Percentiles rank a stretch among this genome's conserved stretches.
Evolutionary conservation across 2,888 invertebrate genomes (phyloP).

Genomic region (Lasioglossum leucozonium): DNA sequence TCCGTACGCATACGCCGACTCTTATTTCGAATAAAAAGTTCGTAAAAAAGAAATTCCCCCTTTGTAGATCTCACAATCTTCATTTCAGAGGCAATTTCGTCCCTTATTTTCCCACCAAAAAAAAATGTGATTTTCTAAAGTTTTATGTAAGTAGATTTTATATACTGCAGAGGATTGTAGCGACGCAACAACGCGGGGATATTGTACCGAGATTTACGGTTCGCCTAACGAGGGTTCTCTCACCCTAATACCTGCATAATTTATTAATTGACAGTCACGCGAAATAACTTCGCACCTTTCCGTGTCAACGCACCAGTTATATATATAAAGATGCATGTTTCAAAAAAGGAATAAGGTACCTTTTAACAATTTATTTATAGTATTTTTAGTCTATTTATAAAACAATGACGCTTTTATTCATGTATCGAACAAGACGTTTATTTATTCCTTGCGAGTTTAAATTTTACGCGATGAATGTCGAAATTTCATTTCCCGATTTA

Average conservation of each 20-base stretch:
- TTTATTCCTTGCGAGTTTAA: not conserved
- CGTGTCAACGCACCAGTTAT: not conserved
- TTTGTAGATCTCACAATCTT: not conserved
- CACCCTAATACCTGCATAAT: slow-evolving; percentile 48
- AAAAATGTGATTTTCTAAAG: slow-evolving; percentile 17
- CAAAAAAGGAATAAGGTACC: too few species aligned
- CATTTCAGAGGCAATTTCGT: slow-evolving; percentile 22
- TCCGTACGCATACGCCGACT: slow-evolving; percentile 13
- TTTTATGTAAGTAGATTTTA: slow-evolving; percentile 27
- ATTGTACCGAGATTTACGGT: slow-evolving; percentile 56
- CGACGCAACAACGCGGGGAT: slow-evolving; percentile 17
- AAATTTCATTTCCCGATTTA: not conserved
- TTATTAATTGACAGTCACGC: slow-evolving; percentile 47
- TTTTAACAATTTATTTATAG: too few species aligned
- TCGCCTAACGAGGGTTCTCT: slow-evolving; percentile 42
- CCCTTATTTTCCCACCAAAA: not conserved
- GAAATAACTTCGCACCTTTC: slow-evolving; percentile 40
- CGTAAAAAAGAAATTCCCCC: slow-evolving; percentile 17
- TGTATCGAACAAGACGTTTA: not conserved
- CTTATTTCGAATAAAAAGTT: slow-evolving; percentile 7
- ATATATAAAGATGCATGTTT: not conserved
- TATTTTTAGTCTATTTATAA: too few species aligned
- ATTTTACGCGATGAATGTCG: not conserved
- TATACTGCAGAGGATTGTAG: slow-evolving; percentile 8
- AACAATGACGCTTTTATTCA: too few species aligned